These are phyloP conservation scores for Potamarius usumacintae DNA, from an alignment of 2,113 vertebrate genomes.

Conservation along the genomic window DNA sequence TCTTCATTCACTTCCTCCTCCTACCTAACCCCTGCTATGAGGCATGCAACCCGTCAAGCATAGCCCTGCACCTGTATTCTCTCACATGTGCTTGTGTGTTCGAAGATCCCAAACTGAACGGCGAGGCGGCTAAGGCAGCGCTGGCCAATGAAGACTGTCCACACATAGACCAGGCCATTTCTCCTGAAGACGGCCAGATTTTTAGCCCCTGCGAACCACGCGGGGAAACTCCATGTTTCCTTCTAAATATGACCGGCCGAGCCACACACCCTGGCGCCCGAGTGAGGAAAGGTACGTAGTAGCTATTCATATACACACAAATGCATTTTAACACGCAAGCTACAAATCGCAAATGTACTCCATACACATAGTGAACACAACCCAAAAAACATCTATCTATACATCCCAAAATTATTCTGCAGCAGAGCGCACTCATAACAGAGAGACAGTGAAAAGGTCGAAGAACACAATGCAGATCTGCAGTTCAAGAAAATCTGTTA, in stretches of 20 bases:
- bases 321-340: background rate
- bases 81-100: constrained; percentile 84
- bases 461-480: background rate
- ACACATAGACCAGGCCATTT: constrained; percentile 92
- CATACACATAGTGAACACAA: background rate
- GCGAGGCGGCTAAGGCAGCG: constrained; percentile 89
- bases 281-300: constrained; percentile 91
- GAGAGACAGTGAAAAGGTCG: constrained; percentile 44
- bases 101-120: constrained; percentile 94
- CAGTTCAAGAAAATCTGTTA: background rate
- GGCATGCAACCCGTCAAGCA: constrained; percentile 26
- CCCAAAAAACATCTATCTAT: background rate
- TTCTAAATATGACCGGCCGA: constrained; percentile 87
- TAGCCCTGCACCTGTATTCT: constrained; percentile 68
- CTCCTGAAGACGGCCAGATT: constrained; percentile 82
- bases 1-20: background rate
- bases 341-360: background rate
- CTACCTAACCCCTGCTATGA: constrained; percentile 16
- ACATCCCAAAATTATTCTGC: constrained; percentile 14
- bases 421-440: constrained; percentile 49
- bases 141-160: constrained; percentile 94
- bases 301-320: constrained; percentile 29
- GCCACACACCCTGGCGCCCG: constrained; percentile 85
- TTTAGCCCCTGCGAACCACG: constrained; percentile 82
- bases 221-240: constrained; percentile 86